phyloP scores from a whole-genome alignment of 2,797 vertebrate species.

The Luscinia megarhynchos region DNA sequence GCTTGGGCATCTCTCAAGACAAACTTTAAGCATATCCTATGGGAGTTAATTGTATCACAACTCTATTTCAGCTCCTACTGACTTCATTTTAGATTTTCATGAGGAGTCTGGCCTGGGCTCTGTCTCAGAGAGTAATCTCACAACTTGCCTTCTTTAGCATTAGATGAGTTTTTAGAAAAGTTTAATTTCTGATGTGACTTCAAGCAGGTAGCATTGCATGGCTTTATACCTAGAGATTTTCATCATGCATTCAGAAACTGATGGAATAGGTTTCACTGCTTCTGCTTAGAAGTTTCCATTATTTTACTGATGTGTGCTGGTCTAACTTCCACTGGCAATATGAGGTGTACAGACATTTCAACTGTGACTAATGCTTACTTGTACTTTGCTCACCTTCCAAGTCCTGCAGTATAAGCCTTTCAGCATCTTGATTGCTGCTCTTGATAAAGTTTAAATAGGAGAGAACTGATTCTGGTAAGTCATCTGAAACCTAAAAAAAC shows the following conservation, averaged over 20 bases:
- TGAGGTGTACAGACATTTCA: not conserved
- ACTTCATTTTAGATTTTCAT: not conserved
- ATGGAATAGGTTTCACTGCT: not conserved
- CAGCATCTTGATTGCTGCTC: conserved; percentile 78
- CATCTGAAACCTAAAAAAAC: conserved; percentile 74
- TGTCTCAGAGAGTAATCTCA: not conserved
- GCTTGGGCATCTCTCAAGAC: not conserved
- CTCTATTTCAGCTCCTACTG: not conserved
- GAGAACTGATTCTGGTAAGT: conserved; percentile 83
- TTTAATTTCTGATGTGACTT: not conserved
- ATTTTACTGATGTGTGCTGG: not conserved
- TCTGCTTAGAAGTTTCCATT: not conserved
- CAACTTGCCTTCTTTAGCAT: not conserved
- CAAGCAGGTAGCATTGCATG: not conserved
- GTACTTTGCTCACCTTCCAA: conserved; percentile 69
- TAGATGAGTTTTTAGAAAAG: not conserved
- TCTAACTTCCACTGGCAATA: not conserved
- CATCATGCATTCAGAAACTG: not conserved
- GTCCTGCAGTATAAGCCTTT: conserved; percentile 83
- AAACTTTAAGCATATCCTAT: not conserved
- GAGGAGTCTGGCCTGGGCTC: not conserved
- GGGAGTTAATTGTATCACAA: not conserved
- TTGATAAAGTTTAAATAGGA: conserved; percentile 83
- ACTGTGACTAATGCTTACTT: conserved; percentile 52
- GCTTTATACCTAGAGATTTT: not conserved